Evolutionary conservation across 2,797 vertebrate genomes (phyloP), one percentile per base, ranked within the genome.

Genomic region (Mormyrops boulengeri): DNA sequence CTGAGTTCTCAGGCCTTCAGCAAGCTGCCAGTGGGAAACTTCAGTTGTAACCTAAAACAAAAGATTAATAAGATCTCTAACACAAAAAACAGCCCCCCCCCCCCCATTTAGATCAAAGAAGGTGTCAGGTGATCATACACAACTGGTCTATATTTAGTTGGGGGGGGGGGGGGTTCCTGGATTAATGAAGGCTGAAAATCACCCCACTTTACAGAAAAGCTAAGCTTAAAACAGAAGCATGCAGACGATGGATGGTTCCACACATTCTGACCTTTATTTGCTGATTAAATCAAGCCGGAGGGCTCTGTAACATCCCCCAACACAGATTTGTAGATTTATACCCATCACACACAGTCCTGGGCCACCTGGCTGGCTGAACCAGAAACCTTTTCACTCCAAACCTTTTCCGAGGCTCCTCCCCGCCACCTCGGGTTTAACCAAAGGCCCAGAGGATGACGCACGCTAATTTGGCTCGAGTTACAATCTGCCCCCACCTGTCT

Each of bases 21-120:
- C 89, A 22, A 90, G 22, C 90, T 91, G 89, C 73, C 88, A 86
- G 87, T 22, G 89, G 53, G 80, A 88, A 92, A 92, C 88, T 49
- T 89, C 22, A 77, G 92, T 90, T 92, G 91, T 90, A 84, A 88
- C 91, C 96, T 96, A 93, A 92, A 95, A 95, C 88, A 85, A 92
- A 94, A 62, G 38, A 92, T 82, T 47, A 6, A 38, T 41, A 47
- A 38, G 30, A 82, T 47, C 9, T 26, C 22, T 66, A 66, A 66
- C 11, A 73, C 9, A 22, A 60, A 57, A 60, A 57, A 60, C 3
- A 26, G 60, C 8, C 4, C 9, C 57, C 22, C 8, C 8, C 55
- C 57, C 6, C 7, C 60, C 3, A 22, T 11, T 62, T 26, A 62
- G 60, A 62, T 26, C 60, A 26, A 62, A 62, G 26, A n/a, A n/a